Percentiles rank a stretch among this genome's conserved stretches.
phyloP scores from a whole-genome alignment of 2,113 vertebrate species.

The Oceanodroma tethys region DNA sequence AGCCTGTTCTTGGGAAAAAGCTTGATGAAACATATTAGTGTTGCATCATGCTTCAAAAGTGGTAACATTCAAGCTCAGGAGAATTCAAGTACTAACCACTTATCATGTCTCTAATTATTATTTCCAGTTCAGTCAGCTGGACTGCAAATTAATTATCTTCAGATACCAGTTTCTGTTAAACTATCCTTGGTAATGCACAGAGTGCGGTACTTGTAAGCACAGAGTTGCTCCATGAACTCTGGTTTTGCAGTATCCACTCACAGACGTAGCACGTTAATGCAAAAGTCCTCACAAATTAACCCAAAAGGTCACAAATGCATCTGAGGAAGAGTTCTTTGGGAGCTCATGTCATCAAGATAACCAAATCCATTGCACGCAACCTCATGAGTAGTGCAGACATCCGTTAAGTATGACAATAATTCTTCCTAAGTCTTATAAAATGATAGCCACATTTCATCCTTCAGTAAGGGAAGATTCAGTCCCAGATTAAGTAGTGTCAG shows the following conservation, averaged over 20 bases:
- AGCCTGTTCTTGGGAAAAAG: neutral
- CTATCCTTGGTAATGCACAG: neutral
- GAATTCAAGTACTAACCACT: neutral
- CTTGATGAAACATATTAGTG: constrained; percentile 1
- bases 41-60: constrained; percentile 28
- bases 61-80: neutral
- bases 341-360: neutral
- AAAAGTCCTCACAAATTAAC: constrained; percentile 8
- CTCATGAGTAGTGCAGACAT: neutral
- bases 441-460: neutral
- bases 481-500: neutral
- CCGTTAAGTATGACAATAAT: neutral
- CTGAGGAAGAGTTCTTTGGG: neutral
- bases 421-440: neutral
- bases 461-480: neutral
- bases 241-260: neutral
- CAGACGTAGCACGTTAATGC: neutral
- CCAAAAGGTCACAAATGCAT: constrained; percentile 9
- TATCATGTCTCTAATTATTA: constrained; percentile 35
- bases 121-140: constrained; percentile 9
- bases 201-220: neutral
- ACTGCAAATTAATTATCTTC: constrained; percentile 5
- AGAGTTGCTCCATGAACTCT: neutral
- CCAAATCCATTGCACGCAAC: neutral
- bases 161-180: neutral